phyloP scores from a whole-genome alignment of 1,140 invertebrate species.

The Neodiprion virginianus region DNA sequence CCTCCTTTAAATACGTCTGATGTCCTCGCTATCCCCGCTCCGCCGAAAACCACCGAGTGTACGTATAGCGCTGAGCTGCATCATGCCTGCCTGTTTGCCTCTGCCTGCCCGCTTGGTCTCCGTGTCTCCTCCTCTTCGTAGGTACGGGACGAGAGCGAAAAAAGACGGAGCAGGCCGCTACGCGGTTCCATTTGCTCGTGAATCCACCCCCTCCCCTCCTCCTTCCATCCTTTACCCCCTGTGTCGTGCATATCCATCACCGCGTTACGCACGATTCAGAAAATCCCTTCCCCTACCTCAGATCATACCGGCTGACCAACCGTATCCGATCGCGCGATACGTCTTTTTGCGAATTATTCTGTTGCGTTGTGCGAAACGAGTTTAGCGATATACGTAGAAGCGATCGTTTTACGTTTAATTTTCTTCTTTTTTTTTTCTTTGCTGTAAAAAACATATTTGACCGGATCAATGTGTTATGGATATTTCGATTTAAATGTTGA shows the following conservation, averaged over 20 bases:
- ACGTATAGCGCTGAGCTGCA: neutral
- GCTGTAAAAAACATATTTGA: too few relatives aligned
- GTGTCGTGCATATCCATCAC: neutral
- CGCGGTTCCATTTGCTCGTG: neutral
- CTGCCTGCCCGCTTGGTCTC: conserved; percentile 27
- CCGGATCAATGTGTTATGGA: too few relatives aligned
- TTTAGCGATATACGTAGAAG: too few relatives aligned
- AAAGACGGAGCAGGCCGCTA: neutral
- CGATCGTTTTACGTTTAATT: too few relatives aligned
- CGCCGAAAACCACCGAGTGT: neutral
- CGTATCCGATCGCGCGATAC: too few relatives aligned
- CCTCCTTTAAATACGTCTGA: conserved; percentile 59
- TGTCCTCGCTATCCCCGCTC: conserved; percentile 45
- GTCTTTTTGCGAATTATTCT: too few relatives aligned
- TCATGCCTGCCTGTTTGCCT: neutral
- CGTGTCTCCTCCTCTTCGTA: conserved; percentile 44
- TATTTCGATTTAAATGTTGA: too few relatives aligned
- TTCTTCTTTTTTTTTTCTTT: too few relatives aligned
- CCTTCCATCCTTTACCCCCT: neutral
- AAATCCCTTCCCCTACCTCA: neutral
- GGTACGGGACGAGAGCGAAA: conserved; percentile 42
- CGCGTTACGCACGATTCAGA: neutral
- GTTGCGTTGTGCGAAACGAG: too few relatives aligned
- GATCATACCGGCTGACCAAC: too few relatives aligned
- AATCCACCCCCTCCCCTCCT: neutral